Evolutionary conservation across 1,140 invertebrate genomes (phyloP).

Genomic region (Rhyzopertha dominica): DNA sequence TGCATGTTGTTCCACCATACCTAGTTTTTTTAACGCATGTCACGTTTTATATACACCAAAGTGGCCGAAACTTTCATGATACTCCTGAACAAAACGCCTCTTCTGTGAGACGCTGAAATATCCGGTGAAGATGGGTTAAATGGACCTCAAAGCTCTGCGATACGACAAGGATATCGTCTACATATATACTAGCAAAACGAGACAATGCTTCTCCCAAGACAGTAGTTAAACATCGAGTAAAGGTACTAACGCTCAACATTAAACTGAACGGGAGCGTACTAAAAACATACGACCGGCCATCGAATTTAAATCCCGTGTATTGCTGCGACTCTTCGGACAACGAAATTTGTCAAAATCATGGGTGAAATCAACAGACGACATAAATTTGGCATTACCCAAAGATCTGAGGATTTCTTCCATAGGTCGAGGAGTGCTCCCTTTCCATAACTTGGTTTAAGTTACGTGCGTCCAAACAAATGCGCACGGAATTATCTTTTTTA

Average conservation of each 20-base stretch:
- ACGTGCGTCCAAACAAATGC: constrained; percentile 4
- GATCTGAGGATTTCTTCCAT: constrained; percentile 6
- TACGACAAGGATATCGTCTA: not conserved
- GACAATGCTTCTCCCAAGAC: not conserved
- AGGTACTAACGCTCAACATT: not conserved
- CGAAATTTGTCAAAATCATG: not conserved
- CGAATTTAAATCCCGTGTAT: constrained; percentile 10
- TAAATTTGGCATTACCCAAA: not conserved
- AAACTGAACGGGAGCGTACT: constrained; percentile 5
- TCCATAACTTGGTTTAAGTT: not conserved
- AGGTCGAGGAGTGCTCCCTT: constrained; percentile 2
- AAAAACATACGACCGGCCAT: constrained; percentile 1
- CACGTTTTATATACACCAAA: constrained; percentile 7
- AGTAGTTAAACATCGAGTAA: not conserved
- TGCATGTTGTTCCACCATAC: constrained; percentile 9
- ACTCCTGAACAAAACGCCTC: constrained; percentile 4
- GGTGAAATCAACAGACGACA: constrained; percentile 4
- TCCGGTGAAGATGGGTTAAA: not conserved
- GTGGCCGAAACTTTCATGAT: not conserved
- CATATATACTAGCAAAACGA: not conserved
- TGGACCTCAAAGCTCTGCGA: constrained; percentile 1
- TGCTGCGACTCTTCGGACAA: constrained; percentile 1
- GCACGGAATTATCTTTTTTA: constrained; percentile 7
- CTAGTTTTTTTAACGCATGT: not conserved
- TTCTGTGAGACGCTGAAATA: not conserved